phyloP scores from a whole-genome alignment of 2,888 invertebrate genomes.

The Brenthis ino region DNA sequence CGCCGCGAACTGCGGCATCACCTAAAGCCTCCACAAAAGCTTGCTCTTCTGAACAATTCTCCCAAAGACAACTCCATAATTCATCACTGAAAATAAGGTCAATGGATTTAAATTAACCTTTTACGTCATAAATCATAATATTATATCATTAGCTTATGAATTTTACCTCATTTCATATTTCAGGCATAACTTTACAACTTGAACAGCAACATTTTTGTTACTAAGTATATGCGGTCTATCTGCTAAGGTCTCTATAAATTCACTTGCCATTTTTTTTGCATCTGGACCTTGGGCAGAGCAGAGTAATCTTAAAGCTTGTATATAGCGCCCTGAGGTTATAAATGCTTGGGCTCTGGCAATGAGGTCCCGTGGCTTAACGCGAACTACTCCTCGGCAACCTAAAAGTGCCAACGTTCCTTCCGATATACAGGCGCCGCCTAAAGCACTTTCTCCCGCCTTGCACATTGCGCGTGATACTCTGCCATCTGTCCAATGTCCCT shows the following conservation, averaged over 20 bases:
- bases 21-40: conserved; percentile 84
- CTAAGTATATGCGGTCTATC: conserved; percentile 63
- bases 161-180: conserved; percentile 63
- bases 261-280: conserved; percentile 54
- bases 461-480: conserved; percentile 88
- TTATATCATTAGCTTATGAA: not conserved
- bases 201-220: conserved; percentile 65
- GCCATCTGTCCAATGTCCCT: conserved; percentile 97
- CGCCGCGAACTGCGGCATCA: conserved; percentile 84
- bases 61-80: conserved; percentile 71
- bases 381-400: conserved; percentile 84
- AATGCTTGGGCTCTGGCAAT: conserved; percentile 79
- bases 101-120: not conserved
- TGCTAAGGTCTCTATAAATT: conserved; percentile 57
- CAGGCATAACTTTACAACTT: conserved; percentile 65
- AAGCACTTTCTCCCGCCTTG: conserved; percentile 81
- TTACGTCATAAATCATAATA: too few relatives aligned
- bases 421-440: conserved; percentile 71
- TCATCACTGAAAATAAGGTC: conserved; percentile 57
- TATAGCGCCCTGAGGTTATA: conserved; percentile 83
- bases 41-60: conserved; percentile 75
- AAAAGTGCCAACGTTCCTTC: conserved; percentile 83
- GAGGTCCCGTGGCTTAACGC: conserved; percentile 84
- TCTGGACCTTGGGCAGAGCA: conserved; percentile 57
- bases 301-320: conserved; percentile 65